These are phyloP conservation scores for Pangasius sanitwongsei DNA, from an alignment of 2,797 vertebrate species.

Conservation along the genomic window DNA sequence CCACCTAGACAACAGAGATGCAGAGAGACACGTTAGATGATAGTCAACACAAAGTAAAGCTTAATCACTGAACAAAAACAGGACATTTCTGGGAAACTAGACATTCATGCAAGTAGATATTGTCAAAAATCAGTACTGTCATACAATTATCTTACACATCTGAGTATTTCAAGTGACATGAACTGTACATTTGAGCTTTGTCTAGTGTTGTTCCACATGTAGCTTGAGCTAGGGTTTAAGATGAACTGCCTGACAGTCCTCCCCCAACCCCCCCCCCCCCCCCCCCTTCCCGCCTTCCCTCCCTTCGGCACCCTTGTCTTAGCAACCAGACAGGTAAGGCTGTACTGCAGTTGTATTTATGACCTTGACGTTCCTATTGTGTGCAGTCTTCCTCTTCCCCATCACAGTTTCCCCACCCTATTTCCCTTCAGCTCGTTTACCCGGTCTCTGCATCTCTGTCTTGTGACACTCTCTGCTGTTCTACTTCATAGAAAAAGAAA, in stretches of 20 bases:
- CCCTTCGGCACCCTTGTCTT: neutral
- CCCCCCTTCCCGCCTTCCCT: neutral
- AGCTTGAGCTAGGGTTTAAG: neutral
- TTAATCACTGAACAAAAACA: neutral
- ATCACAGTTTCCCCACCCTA: neutral
- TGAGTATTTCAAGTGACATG: neutral
- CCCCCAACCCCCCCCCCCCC: neutral
- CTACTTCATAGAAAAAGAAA: neutral
- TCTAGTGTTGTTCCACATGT: constrained; percentile 12
- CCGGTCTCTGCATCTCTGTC: neutral
- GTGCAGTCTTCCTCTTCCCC: neutral
- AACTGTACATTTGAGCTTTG: no score
- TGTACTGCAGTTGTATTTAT: neutral
- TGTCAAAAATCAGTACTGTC: neutral
- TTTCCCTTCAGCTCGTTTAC: neutral
- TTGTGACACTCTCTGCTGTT: constrained; percentile 17
- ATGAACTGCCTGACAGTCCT: neutral
- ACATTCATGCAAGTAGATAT: neutral
- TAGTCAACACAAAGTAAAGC: neutral
- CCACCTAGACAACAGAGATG: constrained; percentile 59
- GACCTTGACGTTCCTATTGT: neutral
- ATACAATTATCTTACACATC: neutral
- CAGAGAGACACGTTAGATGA: neutral
- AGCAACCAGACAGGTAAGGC: neutral
- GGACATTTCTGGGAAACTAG: neutral